A percentile compares a stretch with the other conserved stretches of the same genome.
phyloP scores from a whole-genome alignment of 2,113 vertebrate genomes.

The Ammospiza nelsoni region DNA sequence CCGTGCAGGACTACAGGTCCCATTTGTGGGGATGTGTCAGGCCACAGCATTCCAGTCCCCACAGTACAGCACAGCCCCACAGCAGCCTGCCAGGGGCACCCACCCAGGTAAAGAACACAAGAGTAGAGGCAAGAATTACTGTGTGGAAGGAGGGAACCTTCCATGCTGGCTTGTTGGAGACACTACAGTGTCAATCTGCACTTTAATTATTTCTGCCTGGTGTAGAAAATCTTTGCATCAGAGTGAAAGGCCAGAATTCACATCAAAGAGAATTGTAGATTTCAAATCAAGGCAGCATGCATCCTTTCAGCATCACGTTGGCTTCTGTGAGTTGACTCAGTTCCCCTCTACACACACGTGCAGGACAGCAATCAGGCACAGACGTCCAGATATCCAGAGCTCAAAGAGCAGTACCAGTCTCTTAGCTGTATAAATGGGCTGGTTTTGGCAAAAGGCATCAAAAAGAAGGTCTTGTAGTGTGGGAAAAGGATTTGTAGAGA shows the following conservation, averaged over 20 bases:
- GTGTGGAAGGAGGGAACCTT: not conserved
- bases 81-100: not conserved
- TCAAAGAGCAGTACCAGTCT: not conserved
- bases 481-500: not conserved
- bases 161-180: not conserved
- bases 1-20: not conserved
- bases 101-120: not conserved
- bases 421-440: not conserved
- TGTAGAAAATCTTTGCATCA: not conserved
- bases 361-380: not conserved
- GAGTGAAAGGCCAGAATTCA: not conserved
- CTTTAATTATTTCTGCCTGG: not conserved
- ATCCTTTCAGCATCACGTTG: not conserved
- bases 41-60: not conserved
- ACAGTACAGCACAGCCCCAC: not conserved
- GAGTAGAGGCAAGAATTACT: not conserved
- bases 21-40: not conserved
- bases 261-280: not conserved
- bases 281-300: not conserved
- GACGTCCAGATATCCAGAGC: not conserved
- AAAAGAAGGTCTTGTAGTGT: not conserved
- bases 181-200: not conserved
- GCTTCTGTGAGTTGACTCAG: not conserved
- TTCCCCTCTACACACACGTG: not conserved
- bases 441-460: not conserved